Evolutionary conservation across 2,888 invertebrate genomes (phyloP), one percentile per base, ranked within the genome.

Genomic region (Aromia moschata): DNA sequence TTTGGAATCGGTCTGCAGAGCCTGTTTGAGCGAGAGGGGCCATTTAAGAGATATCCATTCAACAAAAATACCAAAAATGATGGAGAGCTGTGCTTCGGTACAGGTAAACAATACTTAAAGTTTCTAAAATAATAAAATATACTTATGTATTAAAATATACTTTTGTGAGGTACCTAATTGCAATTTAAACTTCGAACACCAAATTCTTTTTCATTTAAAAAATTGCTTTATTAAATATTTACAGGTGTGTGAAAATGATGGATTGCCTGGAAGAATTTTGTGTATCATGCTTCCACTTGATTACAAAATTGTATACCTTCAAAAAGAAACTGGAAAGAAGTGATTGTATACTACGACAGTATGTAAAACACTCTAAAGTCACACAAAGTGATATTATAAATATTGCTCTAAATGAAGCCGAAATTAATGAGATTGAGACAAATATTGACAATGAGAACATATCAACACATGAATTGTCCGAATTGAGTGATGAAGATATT

Each of bases 241-340:
- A 52, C 31, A 82, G 82, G 71, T 82, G 25, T 70, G 69, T 5
- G 73, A 76, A 66, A 68, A 74, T 54, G 82, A 82, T 66, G 76
- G 75, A 2, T 69, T 82, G 33, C 82, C 82, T 11, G 68, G 73
- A 33, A 72, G 78, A 44, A 78, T n/a, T 83, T 31, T 83, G 83
- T 59, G 72, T 77, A 47, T 69, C 74, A 14, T 82, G 83, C 68
- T 77, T 81, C 49, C 79, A 74, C 53, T 76, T 78, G 65, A 76
- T 82, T 15, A 77, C 78, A 15, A 77, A 77, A 60, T 77, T 78
- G 37, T 79, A 79, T 65, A 74, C 76, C 30, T 82, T 82, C 58
- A 81, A 79, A 62, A 74, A 75, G 54, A 79, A 79, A 67, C 74
- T 81, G 41, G 79, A 80, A 70, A 65, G 74, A 33, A 77, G 77